phyloP scores from a whole-genome alignment of 2,797 vertebrate species.

The Champsocephalus gunnari region DNA sequence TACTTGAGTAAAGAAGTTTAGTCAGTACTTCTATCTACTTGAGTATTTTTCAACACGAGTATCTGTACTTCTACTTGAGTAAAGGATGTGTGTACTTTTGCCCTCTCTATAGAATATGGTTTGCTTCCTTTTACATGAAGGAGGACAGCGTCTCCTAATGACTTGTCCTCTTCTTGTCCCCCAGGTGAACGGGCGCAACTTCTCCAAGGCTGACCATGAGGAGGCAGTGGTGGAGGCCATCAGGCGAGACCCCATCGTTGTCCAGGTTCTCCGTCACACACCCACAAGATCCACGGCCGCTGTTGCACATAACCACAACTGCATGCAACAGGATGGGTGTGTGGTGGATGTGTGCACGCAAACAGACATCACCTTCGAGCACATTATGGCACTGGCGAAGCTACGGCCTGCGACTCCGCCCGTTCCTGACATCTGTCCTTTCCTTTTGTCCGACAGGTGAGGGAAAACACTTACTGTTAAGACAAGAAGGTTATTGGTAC shows the following conservation, averaged over 20 bases:
- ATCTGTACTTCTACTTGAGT: too few species aligned
- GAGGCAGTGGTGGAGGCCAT: conserved; percentile 91
- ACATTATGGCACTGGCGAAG: conserved; percentile 95
- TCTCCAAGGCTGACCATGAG: conserved; percentile 92
- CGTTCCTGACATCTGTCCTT: conserved; percentile 96
- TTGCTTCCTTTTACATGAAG: neutral
- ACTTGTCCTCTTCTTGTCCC: conserved; percentile 1
- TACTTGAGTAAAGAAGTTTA: too few species aligned
- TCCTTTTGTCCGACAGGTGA: conserved; percentile 96
- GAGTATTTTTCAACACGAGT: too few species aligned
- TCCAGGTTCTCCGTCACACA: conserved; percentile 91
- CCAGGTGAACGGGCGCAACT: conserved; percentile 95
- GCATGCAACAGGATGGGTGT: conserved; percentile 81
- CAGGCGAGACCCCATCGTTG: conserved; percentile 94
- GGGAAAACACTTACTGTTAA: neutral
- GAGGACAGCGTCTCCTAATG: neutral
- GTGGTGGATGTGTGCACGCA: conserved; percentile 93
- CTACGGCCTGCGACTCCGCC: conserved; percentile 92
- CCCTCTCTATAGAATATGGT: neutral
- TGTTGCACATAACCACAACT: conserved; percentile 69
- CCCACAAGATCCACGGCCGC: conserved; percentile 71
- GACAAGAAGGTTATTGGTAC: neutral
- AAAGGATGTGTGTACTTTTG: too few species aligned
- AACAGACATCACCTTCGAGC: conserved; percentile 97
- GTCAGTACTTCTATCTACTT: too few species aligned